Conservation (phyloP, 2,888 invertebrate genomes). For the Galerucella calmariensis region DNA sequence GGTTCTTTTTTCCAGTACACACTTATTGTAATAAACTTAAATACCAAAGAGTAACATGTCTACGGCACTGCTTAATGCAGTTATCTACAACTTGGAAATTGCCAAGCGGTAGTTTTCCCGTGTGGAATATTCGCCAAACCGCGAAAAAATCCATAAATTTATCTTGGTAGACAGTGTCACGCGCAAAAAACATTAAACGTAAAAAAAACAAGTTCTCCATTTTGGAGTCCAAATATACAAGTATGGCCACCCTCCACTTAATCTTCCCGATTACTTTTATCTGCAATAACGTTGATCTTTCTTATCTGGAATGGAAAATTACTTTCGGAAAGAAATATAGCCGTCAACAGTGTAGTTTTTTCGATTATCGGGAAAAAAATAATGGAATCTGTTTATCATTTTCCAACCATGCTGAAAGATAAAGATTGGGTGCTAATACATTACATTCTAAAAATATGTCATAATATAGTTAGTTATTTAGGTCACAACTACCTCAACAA, state of each 20-base stretch:
- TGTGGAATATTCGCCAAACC: constrained; percentile 48
- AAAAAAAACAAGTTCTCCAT: constrained; percentile 55
- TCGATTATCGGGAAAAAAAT: background rate
- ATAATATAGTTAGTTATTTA: too few species aligned
- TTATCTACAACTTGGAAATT: constrained; percentile 40
- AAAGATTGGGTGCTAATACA: too few species aligned
- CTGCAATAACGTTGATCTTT: constrained; percentile 36
- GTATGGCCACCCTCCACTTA: constrained; percentile 38
- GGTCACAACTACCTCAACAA: too few species aligned
- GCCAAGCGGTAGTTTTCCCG: constrained; percentile 44
- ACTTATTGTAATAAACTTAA: background rate
- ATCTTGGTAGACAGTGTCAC: constrained; percentile 52
- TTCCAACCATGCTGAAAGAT: background rate
- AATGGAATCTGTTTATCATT: background rate
- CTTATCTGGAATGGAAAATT: constrained; percentile 39
- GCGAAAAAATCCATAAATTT: constrained; percentile 56
- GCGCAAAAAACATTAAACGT: constrained; percentile 54
- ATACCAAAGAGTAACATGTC: background rate
- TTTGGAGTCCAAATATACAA: constrained; percentile 44
- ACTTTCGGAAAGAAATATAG: constrained; percentile 19
- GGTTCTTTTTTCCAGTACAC: too few species aligned
- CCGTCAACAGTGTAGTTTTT: background rate
- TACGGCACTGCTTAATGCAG: constrained; percentile 31
- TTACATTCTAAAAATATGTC: too few species aligned
- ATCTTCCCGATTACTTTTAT: constrained; percentile 47